phyloP scores from a whole-genome alignment of 2,113 vertebrate genomes.

The Columba livia region DNA sequence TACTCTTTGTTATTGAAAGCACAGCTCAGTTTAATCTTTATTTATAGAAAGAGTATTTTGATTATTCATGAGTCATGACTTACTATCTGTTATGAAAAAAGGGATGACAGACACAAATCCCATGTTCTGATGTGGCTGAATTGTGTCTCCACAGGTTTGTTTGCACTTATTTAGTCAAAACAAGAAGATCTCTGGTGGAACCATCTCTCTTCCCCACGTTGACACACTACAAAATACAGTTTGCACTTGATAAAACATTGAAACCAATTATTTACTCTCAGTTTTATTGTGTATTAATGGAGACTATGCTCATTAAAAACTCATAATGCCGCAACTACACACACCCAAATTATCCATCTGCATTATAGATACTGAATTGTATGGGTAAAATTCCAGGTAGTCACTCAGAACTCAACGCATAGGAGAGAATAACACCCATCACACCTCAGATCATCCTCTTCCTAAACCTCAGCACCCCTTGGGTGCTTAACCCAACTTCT shows the following conservation, averaged over 20 bases:
- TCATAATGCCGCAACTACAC: neutral
- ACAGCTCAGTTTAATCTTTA: neutral
- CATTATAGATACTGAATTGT: neutral
- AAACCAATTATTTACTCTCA: neutral
- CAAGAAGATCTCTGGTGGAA: neutral
- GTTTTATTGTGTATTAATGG: neutral
- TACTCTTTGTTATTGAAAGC: neutral
- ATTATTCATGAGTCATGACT: neutral
- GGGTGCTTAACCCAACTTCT: neutral
- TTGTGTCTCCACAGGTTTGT: neutral
- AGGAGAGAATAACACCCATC: neutral
- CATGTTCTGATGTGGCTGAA: neutral
- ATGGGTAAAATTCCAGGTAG: neutral
- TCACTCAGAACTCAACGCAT: neutral
- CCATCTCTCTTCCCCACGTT: neutral
- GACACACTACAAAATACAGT: neutral
- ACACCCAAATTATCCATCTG: neutral
- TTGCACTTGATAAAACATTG: neutral
- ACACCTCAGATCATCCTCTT: neutral
- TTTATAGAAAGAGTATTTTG: neutral
- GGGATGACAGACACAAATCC: neutral
- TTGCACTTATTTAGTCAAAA: neutral
- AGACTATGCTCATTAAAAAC: neutral
- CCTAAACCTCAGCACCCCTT: neutral
- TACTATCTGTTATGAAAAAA: neutral